Conservation (phyloP, 2,888 invertebrate genomes). For the Tiliacea citrago region DNA sequence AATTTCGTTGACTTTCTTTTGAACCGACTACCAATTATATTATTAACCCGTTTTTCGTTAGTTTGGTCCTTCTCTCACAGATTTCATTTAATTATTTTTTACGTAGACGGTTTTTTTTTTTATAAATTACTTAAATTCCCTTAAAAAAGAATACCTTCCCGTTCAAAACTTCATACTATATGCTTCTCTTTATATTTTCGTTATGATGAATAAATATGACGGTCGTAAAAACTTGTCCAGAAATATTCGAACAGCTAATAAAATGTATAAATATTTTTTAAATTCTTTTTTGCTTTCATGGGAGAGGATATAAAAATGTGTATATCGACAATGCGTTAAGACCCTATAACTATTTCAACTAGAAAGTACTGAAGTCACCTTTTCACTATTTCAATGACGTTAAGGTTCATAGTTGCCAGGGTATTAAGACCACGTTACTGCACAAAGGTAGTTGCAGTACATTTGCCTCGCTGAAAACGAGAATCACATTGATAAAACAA, state of each 20-base stretch:
- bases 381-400: neutral
- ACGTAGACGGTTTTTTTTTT: neutral
- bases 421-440: too few species aligned
- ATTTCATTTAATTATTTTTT: neutral
- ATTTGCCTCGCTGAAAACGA: too few species aligned
- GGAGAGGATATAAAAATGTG: conserved; percentile 10
- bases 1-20: conserved; percentile 29
- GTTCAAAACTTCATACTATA: conserved; percentile 24
- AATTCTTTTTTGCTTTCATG: neutral
- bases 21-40: neutral
- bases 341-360: neutral
- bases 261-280: conserved; percentile 37
- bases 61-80: neutral
- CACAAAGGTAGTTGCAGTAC: too few species aligned
- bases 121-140: neutral
- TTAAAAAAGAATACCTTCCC: conserved; percentile 4
- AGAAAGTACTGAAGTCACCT: neutral
- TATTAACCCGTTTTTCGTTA: neutral
- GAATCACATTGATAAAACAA: too few species aligned
- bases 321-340: neutral
- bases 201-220: conserved; percentile 29
- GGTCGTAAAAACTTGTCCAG: conserved; percentile 46
- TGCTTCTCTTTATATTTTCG: conserved; percentile 43
- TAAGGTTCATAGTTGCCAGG: neutral
- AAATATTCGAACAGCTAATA: conserved; percentile 49